A percentile compares a stretch with the other conserved stretches of the same genome.
These are phyloP conservation scores for Anoplolepis gracilipes DNA, from an alignment of 1,140 invertebrate species.

Conservation along the genomic window DNA sequence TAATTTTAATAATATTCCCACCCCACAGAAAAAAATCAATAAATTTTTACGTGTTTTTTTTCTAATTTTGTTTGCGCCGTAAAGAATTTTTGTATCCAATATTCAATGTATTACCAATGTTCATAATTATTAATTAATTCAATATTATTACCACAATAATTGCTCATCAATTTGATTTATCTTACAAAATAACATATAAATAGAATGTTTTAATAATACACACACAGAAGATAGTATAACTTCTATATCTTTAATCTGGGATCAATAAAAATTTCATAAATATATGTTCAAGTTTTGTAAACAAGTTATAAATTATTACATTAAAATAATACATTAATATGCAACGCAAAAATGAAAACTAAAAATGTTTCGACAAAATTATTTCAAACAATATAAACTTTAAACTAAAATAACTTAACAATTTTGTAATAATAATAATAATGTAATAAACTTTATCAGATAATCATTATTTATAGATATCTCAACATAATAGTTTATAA, in stretches of 20 bases:
- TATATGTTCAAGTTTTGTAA: neutral
- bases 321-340: slow-evolving; percentile 1
- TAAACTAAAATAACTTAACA: too few species aligned
- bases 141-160: slow-evolving; percentile 1
- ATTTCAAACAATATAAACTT: neutral
- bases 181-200: slow-evolving; percentile 37
- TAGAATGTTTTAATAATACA: slow-evolving; percentile 1
- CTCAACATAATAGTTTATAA: neutral
- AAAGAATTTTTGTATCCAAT: neutral
- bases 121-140: slow-evolving; percentile 28
- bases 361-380: neutral
- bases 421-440: too few species aligned
- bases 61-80: neutral
- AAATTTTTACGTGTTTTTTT: neutral
- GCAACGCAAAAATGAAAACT: neutral
- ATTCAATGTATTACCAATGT: slow-evolving; percentile 19
- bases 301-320: slow-evolving; percentile 3
- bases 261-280: slow-evolving; percentile 9
- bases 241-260: neutral
- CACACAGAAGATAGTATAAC: neutral
- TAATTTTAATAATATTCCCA: slow-evolving; percentile 32
- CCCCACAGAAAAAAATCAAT: neutral
- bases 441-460: neutral
- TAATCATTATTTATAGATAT: neutral
- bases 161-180: slow-evolving; percentile 21